phyloP scores from a whole-genome alignment of 2,888 invertebrate genomes.

The Drosophila koepferae region DNA sequence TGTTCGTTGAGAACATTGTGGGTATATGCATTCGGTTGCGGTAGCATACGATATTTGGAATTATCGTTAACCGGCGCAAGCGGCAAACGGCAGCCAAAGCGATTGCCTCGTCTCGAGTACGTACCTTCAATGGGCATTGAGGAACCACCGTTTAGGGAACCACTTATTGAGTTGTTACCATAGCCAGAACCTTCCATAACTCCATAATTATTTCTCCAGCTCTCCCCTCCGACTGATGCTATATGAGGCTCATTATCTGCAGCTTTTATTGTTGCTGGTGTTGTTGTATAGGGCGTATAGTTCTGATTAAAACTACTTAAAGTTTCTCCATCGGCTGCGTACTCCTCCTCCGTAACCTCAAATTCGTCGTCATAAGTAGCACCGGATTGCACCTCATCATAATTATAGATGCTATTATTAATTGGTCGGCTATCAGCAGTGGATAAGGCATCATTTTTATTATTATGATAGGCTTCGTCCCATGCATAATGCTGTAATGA shows the following conservation, averaged over 20 bases:
- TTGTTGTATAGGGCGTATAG: constrained; percentile 25
- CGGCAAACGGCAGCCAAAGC: constrained; percentile 73
- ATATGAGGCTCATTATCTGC: not conserved
- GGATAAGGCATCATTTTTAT: constrained; percentile 89
- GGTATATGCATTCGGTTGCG: constrained; percentile 56
- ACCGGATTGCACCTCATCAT: constrained; percentile 44
- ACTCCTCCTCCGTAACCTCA: constrained; percentile 11
- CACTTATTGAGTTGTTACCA: constrained; percentile 20
- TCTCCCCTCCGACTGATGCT: constrained; percentile 16
- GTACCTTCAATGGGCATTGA: constrained; percentile 72
- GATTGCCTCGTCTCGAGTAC: constrained; percentile 58
- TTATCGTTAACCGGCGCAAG: constrained; percentile 64
- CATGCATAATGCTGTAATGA: constrained; percentile 79
- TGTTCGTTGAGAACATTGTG: constrained; percentile 55
- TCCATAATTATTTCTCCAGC: constrained; percentile 51
- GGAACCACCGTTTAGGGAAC: constrained; percentile 68
- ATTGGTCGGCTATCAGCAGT: constrained; percentile 91
- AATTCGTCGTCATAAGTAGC: constrained; percentile 39
- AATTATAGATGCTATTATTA: constrained; percentile 78
- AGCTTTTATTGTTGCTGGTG: constrained; percentile 2
- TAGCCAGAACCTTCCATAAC: constrained; percentile 13
- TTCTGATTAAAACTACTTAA: constrained; percentile 35
- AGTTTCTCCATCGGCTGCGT: constrained; percentile 21
- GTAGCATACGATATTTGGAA: constrained; percentile 67
- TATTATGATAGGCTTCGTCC: constrained; percentile 75